Conservation (phyloP, 2,888 invertebrate genomes). For the Strigamia transsilvanica region DNA sequence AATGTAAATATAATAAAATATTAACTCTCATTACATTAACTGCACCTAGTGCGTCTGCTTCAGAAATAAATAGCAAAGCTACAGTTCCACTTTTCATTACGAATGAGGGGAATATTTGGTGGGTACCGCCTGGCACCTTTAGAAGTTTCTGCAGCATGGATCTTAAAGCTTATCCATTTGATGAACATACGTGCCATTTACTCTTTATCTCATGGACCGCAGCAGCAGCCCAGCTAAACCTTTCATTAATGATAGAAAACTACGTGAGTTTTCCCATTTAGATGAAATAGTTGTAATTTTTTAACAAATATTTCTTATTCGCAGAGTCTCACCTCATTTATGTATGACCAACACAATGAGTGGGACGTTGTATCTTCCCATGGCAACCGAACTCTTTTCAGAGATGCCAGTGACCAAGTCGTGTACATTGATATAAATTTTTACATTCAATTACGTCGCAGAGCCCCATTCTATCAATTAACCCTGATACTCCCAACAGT, state of each 20-base stretch:
- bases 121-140: slow-evolving; percentile 76
- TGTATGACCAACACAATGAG: slow-evolving; percentile 8
- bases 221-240: slow-evolving; percentile 69
- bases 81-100: not conserved
- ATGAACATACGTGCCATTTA: slow-evolving; percentile 73
- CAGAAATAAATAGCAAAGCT: not conserved
- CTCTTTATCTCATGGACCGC: slow-evolving; percentile 79
- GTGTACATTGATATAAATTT: not conserved
- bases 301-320: not conserved
- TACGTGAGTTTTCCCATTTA: not conserved
- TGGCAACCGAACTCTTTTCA: not conserved
- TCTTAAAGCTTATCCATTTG: slow-evolving; percentile 78
- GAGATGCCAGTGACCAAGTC: not conserved
- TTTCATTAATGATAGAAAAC: slow-evolving; percentile 58
- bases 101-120: slow-evolving; percentile 68
- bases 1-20: not conserved
- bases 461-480: slow-evolving; percentile 9
- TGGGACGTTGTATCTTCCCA: not conserved
- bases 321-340: not conserved
- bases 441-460: not conserved
- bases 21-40: not conserved
- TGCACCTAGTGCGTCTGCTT: not conserved
- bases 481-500: not conserved
- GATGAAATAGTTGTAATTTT: not conserved
- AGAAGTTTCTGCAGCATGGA: slow-evolving; percentile 71